These are phyloP conservation scores for Lasioglossum malachurum DNA, from an alignment of 2,888 invertebrate species.

Conservation along the genomic window DNA sequence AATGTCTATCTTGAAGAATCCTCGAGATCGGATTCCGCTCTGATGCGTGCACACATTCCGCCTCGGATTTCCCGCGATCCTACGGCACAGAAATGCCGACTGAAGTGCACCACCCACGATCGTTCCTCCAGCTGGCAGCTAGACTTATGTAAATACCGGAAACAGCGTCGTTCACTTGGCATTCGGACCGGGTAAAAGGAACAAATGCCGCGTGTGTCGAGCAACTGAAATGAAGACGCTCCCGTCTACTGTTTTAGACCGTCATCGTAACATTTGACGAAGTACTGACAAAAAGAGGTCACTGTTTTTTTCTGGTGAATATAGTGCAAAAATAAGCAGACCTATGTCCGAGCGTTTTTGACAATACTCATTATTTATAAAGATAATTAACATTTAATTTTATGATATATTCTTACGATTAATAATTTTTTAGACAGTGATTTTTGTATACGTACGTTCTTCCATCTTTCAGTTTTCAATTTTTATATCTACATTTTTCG, in stretches of 20 bases:
- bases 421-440: no score
- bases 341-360: no score
- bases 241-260: not conserved
- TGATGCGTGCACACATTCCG: not conserved
- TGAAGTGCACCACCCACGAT: not conserved
- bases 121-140: not conserved
- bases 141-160: not conserved
- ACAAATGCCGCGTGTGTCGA: accelerated
- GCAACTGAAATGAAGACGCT: not conserved
- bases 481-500: not conserved
- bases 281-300: not conserved
- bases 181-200: not conserved
- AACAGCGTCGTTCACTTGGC: not conserved
- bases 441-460: not conserved
- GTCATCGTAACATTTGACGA: not conserved
- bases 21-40: conserved; percentile 1
- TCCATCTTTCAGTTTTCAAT: not conserved
- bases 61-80: not conserved
- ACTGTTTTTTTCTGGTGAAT: no score
- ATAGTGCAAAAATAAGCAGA: no score
- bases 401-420: no score
- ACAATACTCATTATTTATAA: no score
- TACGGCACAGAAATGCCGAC: not conserved
- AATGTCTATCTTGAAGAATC: conserved; percentile 20
- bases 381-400: no score